Base-by-base conservation (phyloP, 2,888 invertebrate genomes). In the Lasioglossum oenotherae region DNA sequence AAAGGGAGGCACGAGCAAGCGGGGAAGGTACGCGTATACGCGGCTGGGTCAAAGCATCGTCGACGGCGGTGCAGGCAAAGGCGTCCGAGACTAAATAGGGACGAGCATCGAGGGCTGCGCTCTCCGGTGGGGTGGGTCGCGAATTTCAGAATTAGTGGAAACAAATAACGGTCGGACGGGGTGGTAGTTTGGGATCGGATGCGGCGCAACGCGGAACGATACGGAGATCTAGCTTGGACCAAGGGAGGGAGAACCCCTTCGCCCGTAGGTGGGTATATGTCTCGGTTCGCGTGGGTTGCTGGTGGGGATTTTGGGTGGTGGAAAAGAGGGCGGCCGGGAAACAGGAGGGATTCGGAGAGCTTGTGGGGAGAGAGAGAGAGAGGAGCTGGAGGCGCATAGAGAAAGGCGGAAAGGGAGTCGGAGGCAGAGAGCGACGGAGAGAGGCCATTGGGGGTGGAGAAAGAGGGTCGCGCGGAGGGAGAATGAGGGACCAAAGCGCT, bases 401-500 rank as follows among this genome's bases (percentile, higher is more conserved):
- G 38, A 83, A 49, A 69, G 73, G 75, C n/a, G 44, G 14, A 49
- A 57, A 64, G 64, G 64, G 31, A 71, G 72, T 75, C 71, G 38
- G 31, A 41, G 38, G 41, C 41, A 38, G 60, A 41, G 44, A 69
- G 69, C 46, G 78, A 38, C 46, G 74, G 64, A 73, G 71, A 67
- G 53, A 38, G n/a, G 23, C n/a, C 23, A 23, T 69, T 64, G 38
- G 69, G 35, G 38, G 23, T 69, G 38, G 77, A 73, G 79, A 57
- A 74, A 79, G 80, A 82, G 77, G 82, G 81, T 82, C 38, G 46
- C 41, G 44, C 64, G 67, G 81, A 78, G 69, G 79, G 82, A 84
- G 89, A 85, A 88, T 85, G 91, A 90, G 92, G 91, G 89, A 91
- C 93, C 90, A 93, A 93, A 94, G 93, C 94, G 92, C 90, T 92